phyloP scores from a whole-genome alignment of 2,113 vertebrate genomes.

The Lanius ludovicianus region DNA sequence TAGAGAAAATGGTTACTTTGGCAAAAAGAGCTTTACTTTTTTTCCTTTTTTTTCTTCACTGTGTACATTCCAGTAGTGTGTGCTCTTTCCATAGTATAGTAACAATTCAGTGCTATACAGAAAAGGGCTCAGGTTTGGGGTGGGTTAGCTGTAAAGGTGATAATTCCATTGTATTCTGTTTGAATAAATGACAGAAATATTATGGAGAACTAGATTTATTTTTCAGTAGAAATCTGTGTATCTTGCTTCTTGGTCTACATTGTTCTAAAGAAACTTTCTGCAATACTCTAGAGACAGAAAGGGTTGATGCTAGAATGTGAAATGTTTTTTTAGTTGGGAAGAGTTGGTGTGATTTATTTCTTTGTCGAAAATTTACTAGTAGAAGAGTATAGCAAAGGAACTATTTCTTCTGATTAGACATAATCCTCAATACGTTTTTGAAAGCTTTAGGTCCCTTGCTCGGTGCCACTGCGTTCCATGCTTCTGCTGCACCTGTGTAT shows the following conservation, averaged over 20 bases:
- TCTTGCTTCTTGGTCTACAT: constrained; percentile 45
- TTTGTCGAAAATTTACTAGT: constrained; percentile 26
- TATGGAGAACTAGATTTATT: constrained; percentile 53
- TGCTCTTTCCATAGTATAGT: constrained; percentile 33
- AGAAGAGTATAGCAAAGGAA: not conserved
- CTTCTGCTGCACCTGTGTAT: not conserved
- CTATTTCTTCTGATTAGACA: constrained; percentile 11
- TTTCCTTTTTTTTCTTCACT: constrained; percentile 27
- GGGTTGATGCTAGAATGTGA: not conserved
- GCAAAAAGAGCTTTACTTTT: constrained; percentile 40
- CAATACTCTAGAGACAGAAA: constrained; percentile 11
- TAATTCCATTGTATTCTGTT: constrained; percentile 47
- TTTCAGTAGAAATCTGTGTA: constrained; percentile 32
- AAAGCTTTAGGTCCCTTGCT: constrained; percentile 23
- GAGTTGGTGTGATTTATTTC: not conserved
- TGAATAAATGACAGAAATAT: constrained; percentile 56
- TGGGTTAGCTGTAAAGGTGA: not conserved
- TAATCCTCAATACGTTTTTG: constrained; percentile 50
- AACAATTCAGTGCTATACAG: constrained; percentile 41
- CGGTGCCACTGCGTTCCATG: not conserved
- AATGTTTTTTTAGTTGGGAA: not conserved
- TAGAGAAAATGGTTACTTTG: constrained; percentile 21
- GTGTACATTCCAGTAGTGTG: constrained; percentile 65
- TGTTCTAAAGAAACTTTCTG: constrained; percentile 27
- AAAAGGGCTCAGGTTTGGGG: constrained; percentile 61